Evolutionary conservation across 2,113 vertebrate genomes (phyloP), one percentile per base, ranked within the genome.

Genomic region (Pithys albifrons): DNA sequence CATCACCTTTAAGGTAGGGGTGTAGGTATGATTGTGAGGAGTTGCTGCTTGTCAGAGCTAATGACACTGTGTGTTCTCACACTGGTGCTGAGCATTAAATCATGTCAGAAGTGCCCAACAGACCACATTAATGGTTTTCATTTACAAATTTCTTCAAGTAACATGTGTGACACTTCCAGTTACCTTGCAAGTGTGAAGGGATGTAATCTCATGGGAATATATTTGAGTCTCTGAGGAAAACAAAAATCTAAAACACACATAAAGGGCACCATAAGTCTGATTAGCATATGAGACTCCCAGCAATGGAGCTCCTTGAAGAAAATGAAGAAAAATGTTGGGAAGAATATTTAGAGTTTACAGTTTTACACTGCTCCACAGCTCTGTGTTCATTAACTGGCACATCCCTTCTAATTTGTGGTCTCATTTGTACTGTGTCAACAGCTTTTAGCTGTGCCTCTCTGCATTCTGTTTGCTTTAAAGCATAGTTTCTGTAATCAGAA

Each of bases 391-490:
- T 97, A 97, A 73, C 87, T 91, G 92, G 81, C 75, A 93, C 72
- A 94, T 95, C 88, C 87, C 79, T 97, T 95, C 88, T 97, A 95
- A 96, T 96, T 95, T 95, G 93, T 85, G 71, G 81, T 93, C 94
- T 95, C 85, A 84, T 96, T 96, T 96, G 95, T 96, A 94, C 83
- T 73, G 45, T 93, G 93, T 95, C 95, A 96, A 96, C 92, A 97
- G 89, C 93, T 97, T 96, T 96, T 95, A 96, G 93, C 88, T 81
- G 80, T 18, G 52, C 82, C 52, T 93, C 89, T 96, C 80, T 76
- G 54, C 59, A 24, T 94, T 84, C 79, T 90, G 80, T 91, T 95
- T 91, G 59, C 65, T 91, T 92, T 94, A 93, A 95, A 97, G 70
- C 80, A 67, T 49, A 61, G 46, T 76, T 91, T 81, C 77, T 77